Percentiles rank a stretch among this genome's conserved stretches.
Conservation (phyloP, 1,140 invertebrate genomes). For the Megalonaias nervosa region DNA sequence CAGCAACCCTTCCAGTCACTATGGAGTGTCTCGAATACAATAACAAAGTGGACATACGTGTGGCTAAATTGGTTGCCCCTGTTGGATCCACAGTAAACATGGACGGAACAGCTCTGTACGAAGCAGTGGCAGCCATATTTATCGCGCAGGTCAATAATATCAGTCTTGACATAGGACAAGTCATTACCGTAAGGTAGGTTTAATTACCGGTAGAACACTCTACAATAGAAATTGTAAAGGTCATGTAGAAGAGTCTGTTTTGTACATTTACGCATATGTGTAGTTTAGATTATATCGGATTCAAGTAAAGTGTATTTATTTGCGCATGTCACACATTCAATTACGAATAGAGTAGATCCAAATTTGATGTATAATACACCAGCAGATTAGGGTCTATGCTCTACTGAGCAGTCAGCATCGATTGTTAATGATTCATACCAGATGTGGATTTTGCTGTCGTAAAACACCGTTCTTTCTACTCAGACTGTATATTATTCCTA, state of each 20-base stretch:
- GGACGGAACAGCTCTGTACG: constrained; percentile 96
- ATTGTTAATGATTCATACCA: no score
- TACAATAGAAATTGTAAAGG: no score
- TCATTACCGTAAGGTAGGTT: constrained; percentile 88
- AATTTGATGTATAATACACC: not conserved
- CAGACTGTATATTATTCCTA: no score
- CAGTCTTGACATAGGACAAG: constrained; percentile 82
- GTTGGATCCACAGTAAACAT: constrained; percentile 89
- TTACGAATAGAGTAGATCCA: not conserved
- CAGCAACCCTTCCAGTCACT: constrained; percentile 75
- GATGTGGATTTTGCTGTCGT: no score
- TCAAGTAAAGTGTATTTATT: not conserved
- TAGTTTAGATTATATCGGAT: not conserved
- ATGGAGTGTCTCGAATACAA: constrained; percentile 91
- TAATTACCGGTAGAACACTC: not conserved
- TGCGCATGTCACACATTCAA: not conserved
- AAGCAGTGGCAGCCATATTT: constrained; percentile 81
- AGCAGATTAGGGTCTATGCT: no score
- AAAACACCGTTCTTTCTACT: no score
- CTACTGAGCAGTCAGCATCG: no score
- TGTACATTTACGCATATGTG: not conserved
- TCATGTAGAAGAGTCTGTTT: not conserved
- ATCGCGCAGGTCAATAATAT: constrained; percentile 90
- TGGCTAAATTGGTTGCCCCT: constrained; percentile 68
- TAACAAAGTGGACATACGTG: constrained; percentile 87